These are phyloP conservation scores for Drosophila anomalata DNA, from an alignment of 2,888 invertebrate genomes.

Conservation along the genomic window DNA sequence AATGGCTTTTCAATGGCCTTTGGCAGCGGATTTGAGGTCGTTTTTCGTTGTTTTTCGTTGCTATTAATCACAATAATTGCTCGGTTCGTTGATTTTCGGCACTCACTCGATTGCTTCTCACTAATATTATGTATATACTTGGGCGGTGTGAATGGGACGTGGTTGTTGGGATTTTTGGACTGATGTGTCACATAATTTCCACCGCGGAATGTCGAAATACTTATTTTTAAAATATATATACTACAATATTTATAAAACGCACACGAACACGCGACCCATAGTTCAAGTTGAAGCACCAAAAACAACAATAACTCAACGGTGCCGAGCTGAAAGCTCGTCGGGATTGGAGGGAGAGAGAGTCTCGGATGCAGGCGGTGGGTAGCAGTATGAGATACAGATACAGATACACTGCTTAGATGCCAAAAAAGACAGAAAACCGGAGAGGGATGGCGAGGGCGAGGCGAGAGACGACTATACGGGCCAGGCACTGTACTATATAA, in stretches of 20 bases:
- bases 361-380: conserved; percentile 28
- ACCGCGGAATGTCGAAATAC: conserved; percentile 70
- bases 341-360: background rate
- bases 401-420: conserved; percentile 38
- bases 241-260: conserved; percentile 39
- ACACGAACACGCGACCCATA: conserved; percentile 56
- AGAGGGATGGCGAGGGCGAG: background rate
- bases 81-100: conserved; percentile 48
- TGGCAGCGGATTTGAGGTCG: conserved; percentile 32
- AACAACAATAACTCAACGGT: conserved; percentile 22
- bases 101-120: conserved; percentile 16
- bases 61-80: conserved; percentile 67
- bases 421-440: conserved; percentile 18
- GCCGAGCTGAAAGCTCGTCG: conserved; percentile 48
- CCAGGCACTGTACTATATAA: conserved; percentile 13
- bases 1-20: conserved; percentile 41
- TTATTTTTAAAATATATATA: conserved; percentile 75
- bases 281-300: conserved; percentile 65
- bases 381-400: conserved; percentile 19
- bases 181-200: conserved; percentile 53
- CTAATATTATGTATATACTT: conserved; percentile 13
- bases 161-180: conserved; percentile 34
- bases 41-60: conserved; percentile 30
- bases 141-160: conserved; percentile 15
- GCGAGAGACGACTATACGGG: conserved; percentile 2